Evolutionary conservation across 2,888 invertebrate species (phyloP).

Genomic region (Busseola fusca): DNA sequence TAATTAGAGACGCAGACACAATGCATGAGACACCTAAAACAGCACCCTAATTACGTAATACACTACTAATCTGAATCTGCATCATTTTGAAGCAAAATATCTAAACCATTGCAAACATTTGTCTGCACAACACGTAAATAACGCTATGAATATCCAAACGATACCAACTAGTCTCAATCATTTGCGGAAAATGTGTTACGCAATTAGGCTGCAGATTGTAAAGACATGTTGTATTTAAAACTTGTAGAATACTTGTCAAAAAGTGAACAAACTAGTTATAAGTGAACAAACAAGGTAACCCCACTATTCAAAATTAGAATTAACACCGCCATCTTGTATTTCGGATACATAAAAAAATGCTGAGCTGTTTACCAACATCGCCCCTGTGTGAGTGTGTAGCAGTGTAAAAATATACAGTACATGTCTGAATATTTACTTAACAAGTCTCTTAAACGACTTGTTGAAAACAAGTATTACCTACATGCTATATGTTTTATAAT

Average conservation of each 20-base stretch:
- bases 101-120: too few species aligned
- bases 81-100: too few species aligned
- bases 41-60: too few species aligned
- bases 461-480: neutral
- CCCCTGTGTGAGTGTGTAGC: neutral
- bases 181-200: too few species aligned
- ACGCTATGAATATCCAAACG: too few species aligned
- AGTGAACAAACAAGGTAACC: neutral
- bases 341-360: neutral
- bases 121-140: too few species aligned
- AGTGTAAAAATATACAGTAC: neutral
- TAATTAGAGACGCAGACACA: too few species aligned
- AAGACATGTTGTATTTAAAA: neutral
- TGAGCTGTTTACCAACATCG: neutral
- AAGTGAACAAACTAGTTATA: neutral
- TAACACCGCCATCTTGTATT: neutral
- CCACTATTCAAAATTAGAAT: neutral
- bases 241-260: neutral
- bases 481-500: neutral
- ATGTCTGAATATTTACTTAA: neutral
- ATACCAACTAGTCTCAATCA: too few species aligned
- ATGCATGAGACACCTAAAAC: too few species aligned
- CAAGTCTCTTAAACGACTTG: neutral
- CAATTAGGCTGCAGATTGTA: too few species aligned
- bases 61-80: too few species aligned